phyloP scores from a whole-genome alignment of 2,888 invertebrate species.

The Nasonia oneida region DNA sequence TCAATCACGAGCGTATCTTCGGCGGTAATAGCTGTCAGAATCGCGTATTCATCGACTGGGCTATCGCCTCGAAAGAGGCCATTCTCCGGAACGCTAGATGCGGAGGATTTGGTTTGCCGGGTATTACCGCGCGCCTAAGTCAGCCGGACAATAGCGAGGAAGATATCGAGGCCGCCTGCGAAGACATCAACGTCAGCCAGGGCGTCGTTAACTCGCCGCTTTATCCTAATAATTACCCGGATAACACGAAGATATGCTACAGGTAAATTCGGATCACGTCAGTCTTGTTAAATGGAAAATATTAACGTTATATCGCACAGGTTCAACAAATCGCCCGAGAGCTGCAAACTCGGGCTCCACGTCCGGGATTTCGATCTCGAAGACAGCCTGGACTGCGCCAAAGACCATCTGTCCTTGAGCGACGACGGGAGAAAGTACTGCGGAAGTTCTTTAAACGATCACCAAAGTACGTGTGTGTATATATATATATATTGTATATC shows the following conservation, averaged over 20 bases:
- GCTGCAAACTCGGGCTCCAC: conserved; percentile 77
- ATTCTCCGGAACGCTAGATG: conserved; percentile 68
- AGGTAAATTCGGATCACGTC: conserved; percentile 72
- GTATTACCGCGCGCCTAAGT: background rate
- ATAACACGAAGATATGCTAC: conserved; percentile 78
- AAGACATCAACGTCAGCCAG: conserved; percentile 70
- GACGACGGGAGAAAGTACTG: conserved; percentile 77
- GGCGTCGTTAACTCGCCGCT: conserved; percentile 79
- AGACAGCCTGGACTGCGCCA: conserved; percentile 76
- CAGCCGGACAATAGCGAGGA: conserved; percentile 1
- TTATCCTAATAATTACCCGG: conserved; percentile 79
- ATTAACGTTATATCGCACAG: conserved; percentile 65
- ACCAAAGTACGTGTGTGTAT: conserved; percentile 71
- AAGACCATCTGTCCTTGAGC: conserved; percentile 78
- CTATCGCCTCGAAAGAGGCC: conserved; percentile 69
- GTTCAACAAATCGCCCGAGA: conserved; percentile 77
- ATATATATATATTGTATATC: background rate
- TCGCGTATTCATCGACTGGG: conserved; percentile 71
- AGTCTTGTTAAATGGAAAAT: background rate
- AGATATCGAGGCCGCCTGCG: conserved; percentile 66
- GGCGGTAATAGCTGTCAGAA: conserved; percentile 65
- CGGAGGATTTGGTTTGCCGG: conserved; percentile 37
- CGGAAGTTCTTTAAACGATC: conserved; percentile 75
- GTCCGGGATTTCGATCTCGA: conserved; percentile 79
- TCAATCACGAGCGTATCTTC: conserved; percentile 13